A percentile compares a stretch with the other conserved stretches of the same genome.
Conservation (phyloP, 2,888 invertebrate genomes). For the Synanthedon myopaeformis region DNA sequence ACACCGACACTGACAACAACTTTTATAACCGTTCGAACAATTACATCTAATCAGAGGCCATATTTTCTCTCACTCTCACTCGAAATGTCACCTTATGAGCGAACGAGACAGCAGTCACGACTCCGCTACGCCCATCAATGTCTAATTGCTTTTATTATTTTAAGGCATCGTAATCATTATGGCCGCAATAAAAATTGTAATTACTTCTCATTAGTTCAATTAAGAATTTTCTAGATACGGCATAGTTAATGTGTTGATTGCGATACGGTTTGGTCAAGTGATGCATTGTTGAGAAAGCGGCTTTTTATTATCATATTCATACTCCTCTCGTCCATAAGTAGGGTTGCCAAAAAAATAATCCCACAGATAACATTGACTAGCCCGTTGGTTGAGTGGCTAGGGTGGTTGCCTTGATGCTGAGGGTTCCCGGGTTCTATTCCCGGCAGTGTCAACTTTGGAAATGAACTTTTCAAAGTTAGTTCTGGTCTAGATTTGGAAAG, state of each 20-base stretch:
- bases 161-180: conserved; percentile 71
- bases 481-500: no score
- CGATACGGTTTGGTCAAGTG: conserved; percentile 40
- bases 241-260: conserved; percentile 63
- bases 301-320: conserved; percentile 37
- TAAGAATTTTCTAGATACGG: conserved; percentile 69
- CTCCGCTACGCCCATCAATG: conserved; percentile 62
- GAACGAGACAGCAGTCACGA: conserved; percentile 40
- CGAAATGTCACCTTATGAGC: conserved; percentile 16
- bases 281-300: conserved; percentile 54
- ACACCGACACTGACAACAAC: conserved; percentile 63
- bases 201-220: conserved; percentile 71
- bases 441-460: no score
- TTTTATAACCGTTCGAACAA: conserved; percentile 70
- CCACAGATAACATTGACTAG: no score
- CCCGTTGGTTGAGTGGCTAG: no score
- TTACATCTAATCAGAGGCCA: conserved; percentile 57
- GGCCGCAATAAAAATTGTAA: conserved; percentile 69
- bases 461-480: no score
- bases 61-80: conserved; percentile 30
- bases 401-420: no score
- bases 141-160: conserved; percentile 72
- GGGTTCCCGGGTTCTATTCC: no score
- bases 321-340: conserved; percentile 34
- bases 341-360: no score